phyloP scores from a whole-genome alignment of 2,888 invertebrate species.

The Ectemnius cavifrons region DNA sequence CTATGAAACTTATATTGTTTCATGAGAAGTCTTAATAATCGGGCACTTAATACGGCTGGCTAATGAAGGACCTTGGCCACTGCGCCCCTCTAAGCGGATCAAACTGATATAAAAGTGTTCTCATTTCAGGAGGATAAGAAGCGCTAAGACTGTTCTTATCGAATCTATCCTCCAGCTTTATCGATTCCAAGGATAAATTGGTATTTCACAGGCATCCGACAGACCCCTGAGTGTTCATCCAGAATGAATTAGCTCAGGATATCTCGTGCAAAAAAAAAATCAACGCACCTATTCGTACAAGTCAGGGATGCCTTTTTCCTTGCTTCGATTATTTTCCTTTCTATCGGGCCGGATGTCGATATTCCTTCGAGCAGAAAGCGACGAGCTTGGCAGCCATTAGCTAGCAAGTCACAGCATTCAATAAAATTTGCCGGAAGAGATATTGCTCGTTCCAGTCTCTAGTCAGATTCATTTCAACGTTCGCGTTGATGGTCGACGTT shows the following conservation, averaged over 20 bases:
- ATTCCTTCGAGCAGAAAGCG: conserved; percentile 53
- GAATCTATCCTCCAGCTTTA: background rate
- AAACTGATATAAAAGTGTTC: no score
- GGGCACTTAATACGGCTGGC: no score
- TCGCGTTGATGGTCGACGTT: no score
- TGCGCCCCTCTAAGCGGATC: no score
- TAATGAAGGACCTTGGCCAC: no score
- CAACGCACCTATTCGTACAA: conserved; percentile 49
- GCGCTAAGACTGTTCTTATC: background rate
- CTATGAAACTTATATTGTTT: no score
- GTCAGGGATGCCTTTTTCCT: conserved; percentile 36
- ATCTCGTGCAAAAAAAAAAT: conserved; percentile 24
- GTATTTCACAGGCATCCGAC: background rate
- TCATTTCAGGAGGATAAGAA: background rate
- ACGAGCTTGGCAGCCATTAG: conserved; percentile 44
- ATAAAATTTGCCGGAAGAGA: conserved; percentile 44
- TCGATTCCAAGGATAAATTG: background rate
- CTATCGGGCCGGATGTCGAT: conserved; percentile 45
- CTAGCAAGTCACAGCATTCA: conserved; percentile 28
- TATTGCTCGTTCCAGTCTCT: conserved; percentile 16
- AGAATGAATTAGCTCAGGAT: no score
- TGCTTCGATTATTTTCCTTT: conserved; percentile 50
- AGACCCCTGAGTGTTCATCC: no score
- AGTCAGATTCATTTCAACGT: conserved; percentile 34
- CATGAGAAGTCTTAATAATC: no score